Evolutionary conservation across 2,888 invertebrate species (phyloP).

Genomic region (Hyposoter didymator): DNA sequence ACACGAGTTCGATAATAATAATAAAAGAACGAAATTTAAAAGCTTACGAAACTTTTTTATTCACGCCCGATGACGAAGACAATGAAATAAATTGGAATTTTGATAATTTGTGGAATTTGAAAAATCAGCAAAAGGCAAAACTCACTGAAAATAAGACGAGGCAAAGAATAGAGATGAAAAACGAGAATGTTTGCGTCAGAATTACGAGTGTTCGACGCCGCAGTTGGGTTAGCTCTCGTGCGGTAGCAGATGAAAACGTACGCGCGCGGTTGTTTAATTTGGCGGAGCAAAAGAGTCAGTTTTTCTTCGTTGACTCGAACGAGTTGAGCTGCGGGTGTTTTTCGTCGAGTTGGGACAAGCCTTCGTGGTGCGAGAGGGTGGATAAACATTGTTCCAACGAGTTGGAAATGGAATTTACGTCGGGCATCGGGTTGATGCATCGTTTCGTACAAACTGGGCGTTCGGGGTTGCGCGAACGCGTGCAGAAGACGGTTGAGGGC

Average conservation of each 20-base stretch:
- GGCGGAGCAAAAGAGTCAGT: conserved; percentile 61
- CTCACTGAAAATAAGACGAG: background rate
- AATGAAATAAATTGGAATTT: background rate
- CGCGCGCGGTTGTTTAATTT: conserved; percentile 62
- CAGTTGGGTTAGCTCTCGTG: background rate
- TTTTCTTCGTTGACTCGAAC: conserved; percentile 65
- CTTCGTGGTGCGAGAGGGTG: conserved; percentile 37
- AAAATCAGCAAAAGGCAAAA: background rate
- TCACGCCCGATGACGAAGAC: background rate
- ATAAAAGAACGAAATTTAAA: background rate
- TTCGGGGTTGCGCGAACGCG: conserved; percentile 24
- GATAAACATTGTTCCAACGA: conserved; percentile 69
- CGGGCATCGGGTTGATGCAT: conserved; percentile 65
- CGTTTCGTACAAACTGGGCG: conserved; percentile 29
- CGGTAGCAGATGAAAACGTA: conserved; percentile 54
- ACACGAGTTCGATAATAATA: background rate
- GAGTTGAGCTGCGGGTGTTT: conserved; percentile 39
- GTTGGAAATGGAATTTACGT: conserved; percentile 67
- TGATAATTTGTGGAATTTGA: background rate
- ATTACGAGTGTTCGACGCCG: conserved; percentile 32
- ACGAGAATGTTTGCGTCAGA: conserved; percentile 28
- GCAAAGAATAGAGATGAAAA: background rate
- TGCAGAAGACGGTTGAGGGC: conserved; percentile 59
- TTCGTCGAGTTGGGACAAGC: conserved; percentile 50
- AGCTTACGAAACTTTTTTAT: background rate